Evolutionary conservation across 2,888 invertebrate species (phyloP), one percentile per base, ranked within the genome.

Genomic region (Callyntrura guangdongensis): DNA sequence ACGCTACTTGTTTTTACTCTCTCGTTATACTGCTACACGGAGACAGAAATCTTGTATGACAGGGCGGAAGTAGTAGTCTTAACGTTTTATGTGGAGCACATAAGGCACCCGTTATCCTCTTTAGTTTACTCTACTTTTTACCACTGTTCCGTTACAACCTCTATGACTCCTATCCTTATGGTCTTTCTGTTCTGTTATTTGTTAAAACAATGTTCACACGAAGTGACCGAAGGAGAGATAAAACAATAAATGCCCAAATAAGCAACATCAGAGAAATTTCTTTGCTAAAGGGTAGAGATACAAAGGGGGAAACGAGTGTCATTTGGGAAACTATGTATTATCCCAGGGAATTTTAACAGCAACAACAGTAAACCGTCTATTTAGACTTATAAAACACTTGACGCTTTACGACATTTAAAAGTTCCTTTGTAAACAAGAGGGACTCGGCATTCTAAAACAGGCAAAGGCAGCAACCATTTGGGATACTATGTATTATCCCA

Each of bases 1-100:
- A 36, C 53, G 53, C 12, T 25, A n/a, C 5, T 25, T 22, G 36
- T 11, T 49, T 25, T 77, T 22, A 77, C 53, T 14, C 11, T 74
- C 49, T 20, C 22, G 9, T 77, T 79, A 56, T 27, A 77, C 56
- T 22, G 27, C 27, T 79, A n/a, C 11, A 53, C n/a, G n/a, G 79
- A 27, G 56, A 56, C 53, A 36, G 36, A 36, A n/a, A 79, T n/a
- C 79, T n/a, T 49, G 17, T 77, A 77, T 53, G n/a, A 77, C n/a
- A 49, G 17, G 77, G 53, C 22, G 53, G 77, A 77, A 77, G 49
- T 74, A 74, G n/a, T 8, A 12, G 14, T 67, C 22, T 1, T 47
- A n/a, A 20, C 11, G 20, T 74, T 49, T 49, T 74, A 49, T 74
- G 3, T 22, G 49, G 20, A 74, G 8, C 14, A 14, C 25, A 49